Evolutionary conservation across 2,888 invertebrate species (phyloP), one percentile per base, ranked within the genome.

Genomic region (Phoenoteleia sp.): DNA sequence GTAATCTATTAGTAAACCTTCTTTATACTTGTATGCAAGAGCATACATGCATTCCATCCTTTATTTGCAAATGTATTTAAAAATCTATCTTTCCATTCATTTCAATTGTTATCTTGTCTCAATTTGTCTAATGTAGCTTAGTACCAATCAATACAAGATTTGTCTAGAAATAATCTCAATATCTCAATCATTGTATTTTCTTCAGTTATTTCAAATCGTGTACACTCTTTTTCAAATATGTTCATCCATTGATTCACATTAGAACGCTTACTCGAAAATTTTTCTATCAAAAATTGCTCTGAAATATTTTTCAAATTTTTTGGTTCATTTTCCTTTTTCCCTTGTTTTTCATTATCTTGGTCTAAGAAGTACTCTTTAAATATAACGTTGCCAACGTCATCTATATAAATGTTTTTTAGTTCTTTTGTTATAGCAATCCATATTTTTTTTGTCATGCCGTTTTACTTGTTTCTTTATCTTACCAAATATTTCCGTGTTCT

Each of bases 221-320:
- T 56, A 75, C 89, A 89, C 64, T n/a, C 87, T 33, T 87, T 89
- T 67, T 89, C 86, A 83, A 89, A 88, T 33, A 67, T 83, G 15
- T 85, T 84, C 42, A 88, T 45, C 88, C 87, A 88, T 62, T 87
- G 87, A 52, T 83, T 74, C n/a, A 83, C 85, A 76, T 87, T 87
- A 21, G 85, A 33, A 54, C 84, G 49, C 84, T 85, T 87, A 47
- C 82, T 66, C 13, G 58, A 58, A 72, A 86, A 87, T 80, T 88
- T 88, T 64, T 88, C 88, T 23, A 88, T 58, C 67, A 88, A 81
- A 64, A 86, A 87, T 54, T n/a, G n/a, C n/a, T n/a, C n/a, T n/a
- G n/a, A n/a, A n/a, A n/a, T n/a, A n/a, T n/a, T n/a, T n/a, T n/a
- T n/a, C n/a, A n/a, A n/a, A n/a, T 81, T 72, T 80, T 87, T 74